These are phyloP conservation scores for Epicauta chinensis DNA, from an alignment of 1,140 invertebrate species.

Conservation along the genomic window DNA sequence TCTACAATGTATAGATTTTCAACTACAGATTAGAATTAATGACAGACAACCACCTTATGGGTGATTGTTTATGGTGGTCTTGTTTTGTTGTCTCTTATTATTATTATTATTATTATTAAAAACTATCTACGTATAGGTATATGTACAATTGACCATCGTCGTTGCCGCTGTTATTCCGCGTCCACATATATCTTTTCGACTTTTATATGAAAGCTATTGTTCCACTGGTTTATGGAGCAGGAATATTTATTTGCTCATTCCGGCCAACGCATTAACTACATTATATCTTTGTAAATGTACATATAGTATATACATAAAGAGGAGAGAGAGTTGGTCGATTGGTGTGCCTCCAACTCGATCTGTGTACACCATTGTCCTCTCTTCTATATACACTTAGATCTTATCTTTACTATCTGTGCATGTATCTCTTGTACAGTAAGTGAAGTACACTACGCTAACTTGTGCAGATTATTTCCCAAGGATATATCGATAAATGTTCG, in stretches of 20 bases:
- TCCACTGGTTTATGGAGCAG: slow-evolving; percentile 14
- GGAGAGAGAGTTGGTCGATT: no score
- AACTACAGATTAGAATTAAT: slow-evolving; percentile 16
- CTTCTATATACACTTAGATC: background rate
- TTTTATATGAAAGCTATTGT: slow-evolving; percentile 16
- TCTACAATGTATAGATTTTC: slow-evolving; percentile 1
- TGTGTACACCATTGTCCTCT: slow-evolving; percentile 11
- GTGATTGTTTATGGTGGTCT: no score
- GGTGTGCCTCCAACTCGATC: background rate
- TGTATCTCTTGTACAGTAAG: slow-evolving; percentile 13
- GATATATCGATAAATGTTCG: slow-evolving; percentile 7
- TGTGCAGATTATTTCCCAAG: slow-evolving; percentile 13
- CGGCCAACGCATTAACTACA: slow-evolving; percentile 17
- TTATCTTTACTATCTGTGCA: slow-evolving; percentile 8
- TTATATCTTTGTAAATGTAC: slow-evolving; percentile 14
- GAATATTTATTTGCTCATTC: slow-evolving; percentile 18
- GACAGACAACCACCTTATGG: background rate
- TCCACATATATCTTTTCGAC: slow-evolving; percentile 13
- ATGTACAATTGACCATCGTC: no score
- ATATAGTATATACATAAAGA: background rate
- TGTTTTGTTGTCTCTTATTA: no score
- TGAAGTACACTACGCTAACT: slow-evolving; percentile 9
- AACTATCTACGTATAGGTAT: no score
- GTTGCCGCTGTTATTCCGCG: background rate
- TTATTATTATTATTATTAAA: no score